phyloP scores from a whole-genome alignment of 2,797 vertebrate species.

The Oreochromis mossambicus region DNA sequence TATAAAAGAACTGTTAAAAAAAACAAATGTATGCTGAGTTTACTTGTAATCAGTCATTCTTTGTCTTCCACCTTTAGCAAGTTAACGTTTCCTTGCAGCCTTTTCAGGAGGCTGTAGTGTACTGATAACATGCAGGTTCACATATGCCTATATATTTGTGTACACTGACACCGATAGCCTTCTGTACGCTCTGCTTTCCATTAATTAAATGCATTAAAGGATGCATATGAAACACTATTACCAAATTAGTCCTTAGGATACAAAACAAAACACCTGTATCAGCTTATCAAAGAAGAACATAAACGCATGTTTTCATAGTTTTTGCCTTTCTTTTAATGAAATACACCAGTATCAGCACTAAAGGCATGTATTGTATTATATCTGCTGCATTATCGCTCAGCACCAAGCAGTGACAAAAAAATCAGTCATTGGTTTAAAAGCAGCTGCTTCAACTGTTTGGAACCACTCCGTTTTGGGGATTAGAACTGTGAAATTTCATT shows the following conservation, averaged over 20 bases:
- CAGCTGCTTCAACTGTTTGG: not conserved
- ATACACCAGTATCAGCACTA: not conserved
- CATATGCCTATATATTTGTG: fast-evolving
- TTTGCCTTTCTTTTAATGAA: not conserved
- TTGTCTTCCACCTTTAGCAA: not conserved
- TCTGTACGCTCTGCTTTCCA: not conserved
- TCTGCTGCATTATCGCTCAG: not conserved
- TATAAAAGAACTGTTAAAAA: not conserved
- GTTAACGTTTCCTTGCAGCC: not conserved
- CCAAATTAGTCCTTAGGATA: not conserved
- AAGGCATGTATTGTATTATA: not conserved
- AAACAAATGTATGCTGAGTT: not conserved
- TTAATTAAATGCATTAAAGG: not conserved
- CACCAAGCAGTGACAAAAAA: not conserved
- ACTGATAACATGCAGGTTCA: not conserved
- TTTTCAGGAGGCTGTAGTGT: not conserved
- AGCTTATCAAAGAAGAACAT: not conserved
- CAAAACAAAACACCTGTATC: not conserved
- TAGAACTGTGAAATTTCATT: not conserved
- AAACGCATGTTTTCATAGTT: not conserved
- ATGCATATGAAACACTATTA: not conserved
- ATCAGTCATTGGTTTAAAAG: not conserved
- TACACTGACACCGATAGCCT: not conserved
- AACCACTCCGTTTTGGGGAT: not conserved
- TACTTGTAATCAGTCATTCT: not conserved